Conservation (phyloP, 2,888 invertebrate genomes). For the Trypoxylon attenuatum region DNA sequence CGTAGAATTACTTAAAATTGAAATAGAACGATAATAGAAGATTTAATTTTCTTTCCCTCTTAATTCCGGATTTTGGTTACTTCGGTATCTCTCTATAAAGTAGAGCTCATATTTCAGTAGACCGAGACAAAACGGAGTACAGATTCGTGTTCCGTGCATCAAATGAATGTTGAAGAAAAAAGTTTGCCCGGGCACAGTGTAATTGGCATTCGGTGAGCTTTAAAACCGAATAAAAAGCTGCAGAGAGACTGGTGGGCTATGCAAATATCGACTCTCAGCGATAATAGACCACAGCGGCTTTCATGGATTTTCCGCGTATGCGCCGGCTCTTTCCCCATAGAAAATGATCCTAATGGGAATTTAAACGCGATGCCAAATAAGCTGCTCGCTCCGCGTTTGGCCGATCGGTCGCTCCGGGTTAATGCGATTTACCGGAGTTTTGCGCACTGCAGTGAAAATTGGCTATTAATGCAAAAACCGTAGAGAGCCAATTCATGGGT, state of each 20-base stretch:
- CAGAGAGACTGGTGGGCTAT: constrained; percentile 15
- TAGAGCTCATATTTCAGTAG: no score
- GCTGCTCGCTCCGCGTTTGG: constrained; percentile 25
- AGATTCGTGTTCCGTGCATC: no score
- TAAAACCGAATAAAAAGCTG: constrained; percentile 46
- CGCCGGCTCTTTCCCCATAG: constrained; percentile 10
- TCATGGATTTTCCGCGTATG: constrained; percentile 13
- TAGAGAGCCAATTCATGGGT: no score
- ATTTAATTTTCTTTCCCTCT: no score
- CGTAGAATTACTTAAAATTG: no score
- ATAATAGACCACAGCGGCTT: constrained; percentile 26
- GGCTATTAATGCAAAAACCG: constrained; percentile 42
- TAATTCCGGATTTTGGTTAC: no score
- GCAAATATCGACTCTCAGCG: constrained; percentile 37
- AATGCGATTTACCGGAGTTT: constrained; percentile 59
- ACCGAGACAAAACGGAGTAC: no score
- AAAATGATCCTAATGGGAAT: constrained; percentile 50
- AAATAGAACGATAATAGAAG: no score
- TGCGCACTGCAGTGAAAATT: constrained; percentile 49
- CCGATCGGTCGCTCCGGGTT: constrained; percentile 34
- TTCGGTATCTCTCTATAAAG: no score
- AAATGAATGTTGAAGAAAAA: no score
- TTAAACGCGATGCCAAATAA: constrained; percentile 56
- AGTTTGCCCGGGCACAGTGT: no score
- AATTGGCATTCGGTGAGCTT: constrained; percentile 11